Conservation (phyloP, 1,140 invertebrate genomes). For the Zaprionus nigranus region DNA sequence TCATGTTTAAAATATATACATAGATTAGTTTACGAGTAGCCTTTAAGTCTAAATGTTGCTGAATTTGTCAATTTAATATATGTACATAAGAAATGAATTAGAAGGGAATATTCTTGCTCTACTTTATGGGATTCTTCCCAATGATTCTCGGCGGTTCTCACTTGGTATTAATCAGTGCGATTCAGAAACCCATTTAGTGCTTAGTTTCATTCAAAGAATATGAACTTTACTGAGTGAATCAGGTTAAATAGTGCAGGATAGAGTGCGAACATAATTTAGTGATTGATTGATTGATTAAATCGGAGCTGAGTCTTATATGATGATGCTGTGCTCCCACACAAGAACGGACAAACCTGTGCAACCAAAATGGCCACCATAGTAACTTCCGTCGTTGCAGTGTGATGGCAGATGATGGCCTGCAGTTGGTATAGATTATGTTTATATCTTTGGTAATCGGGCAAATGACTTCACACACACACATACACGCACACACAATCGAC, state of each 20-base stretch:
- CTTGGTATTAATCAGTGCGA: too few species aligned
- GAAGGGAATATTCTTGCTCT: not conserved
- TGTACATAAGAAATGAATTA: too few species aligned
- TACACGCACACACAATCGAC: not conserved
- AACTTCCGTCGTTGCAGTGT: slow-evolving; percentile 58
- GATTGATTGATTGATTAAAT: slow-evolving; percentile 23
- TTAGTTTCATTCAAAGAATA: not conserved
- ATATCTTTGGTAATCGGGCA: slow-evolving; percentile 30
- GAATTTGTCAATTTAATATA: not conserved
- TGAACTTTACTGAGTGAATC: slow-evolving; percentile 1
- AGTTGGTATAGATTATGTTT: slow-evolving; percentile 39
- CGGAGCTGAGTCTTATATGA: slow-evolving; percentile 29
- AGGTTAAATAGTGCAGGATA: slow-evolving; percentile 29
- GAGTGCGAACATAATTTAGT: slow-evolving; percentile 28
- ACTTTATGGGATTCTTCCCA: too few species aligned
- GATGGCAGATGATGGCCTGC: slow-evolving; percentile 56
- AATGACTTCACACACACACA: slow-evolving; percentile 6
- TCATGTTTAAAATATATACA: not conserved
- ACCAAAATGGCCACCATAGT: slow-evolving; percentile 57
- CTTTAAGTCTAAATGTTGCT: not conserved
- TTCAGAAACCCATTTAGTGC: too few species aligned
- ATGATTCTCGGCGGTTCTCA: not conserved
- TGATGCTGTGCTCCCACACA: slow-evolving; percentile 35
- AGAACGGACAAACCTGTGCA: slow-evolving; percentile 75
- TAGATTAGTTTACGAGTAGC: not conserved